Base-by-base conservation (phyloP, 92 coral and sea anemone genomes). In the Galaxea fascicularis region DNA sequence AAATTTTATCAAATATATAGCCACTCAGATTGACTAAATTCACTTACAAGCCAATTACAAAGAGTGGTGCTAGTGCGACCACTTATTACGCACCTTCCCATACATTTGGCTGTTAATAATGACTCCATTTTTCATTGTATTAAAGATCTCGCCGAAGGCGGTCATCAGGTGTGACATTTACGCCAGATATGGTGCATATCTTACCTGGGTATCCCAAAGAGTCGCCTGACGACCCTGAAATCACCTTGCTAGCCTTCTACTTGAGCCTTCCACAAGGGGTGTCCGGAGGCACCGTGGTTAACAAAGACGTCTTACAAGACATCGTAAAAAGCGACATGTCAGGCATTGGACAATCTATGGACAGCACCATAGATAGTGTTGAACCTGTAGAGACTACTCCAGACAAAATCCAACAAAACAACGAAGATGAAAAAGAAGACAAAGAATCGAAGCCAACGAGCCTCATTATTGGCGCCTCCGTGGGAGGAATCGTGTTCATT, bases 171-270 rank as follows among this genome's bases (percentile, higher is more conserved):
- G 13, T 76, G 39, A 7, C 7, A 5, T 77, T 77, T 39, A 1
- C 82, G 4, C 10, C 14, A 4, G 70, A 77, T 15, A 77, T 77
- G 82, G 82, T 77, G 21, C 59, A 77, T 47, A 77, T 77, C 60
- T 18, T 77, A 20, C 82, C 82, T 35, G 71, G 82, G 27, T 77
- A 77, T 62, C 82, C 82, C 28, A 60, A 10, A 5, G 24, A 21
- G 57, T 77, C 82, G 59, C 30, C 56, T 14, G 82, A 77, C 11
- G 35, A 59, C 44, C 44, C 82, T 10, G 10, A 26, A 0, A 26
- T 77, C 22, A 41, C 71, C 22, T 77, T 77, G 67, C 22, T 77
- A 14, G 82, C 82, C 3, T 41, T 77, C 31, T 77, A 77, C 56
- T 17, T 77, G 4, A 14, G 49, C n/a, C 35, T 77, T 20, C 82